Evolutionary conservation across 2,888 invertebrate genomes (phyloP).

Genomic region (Listrodromus nycthemerus): DNA sequence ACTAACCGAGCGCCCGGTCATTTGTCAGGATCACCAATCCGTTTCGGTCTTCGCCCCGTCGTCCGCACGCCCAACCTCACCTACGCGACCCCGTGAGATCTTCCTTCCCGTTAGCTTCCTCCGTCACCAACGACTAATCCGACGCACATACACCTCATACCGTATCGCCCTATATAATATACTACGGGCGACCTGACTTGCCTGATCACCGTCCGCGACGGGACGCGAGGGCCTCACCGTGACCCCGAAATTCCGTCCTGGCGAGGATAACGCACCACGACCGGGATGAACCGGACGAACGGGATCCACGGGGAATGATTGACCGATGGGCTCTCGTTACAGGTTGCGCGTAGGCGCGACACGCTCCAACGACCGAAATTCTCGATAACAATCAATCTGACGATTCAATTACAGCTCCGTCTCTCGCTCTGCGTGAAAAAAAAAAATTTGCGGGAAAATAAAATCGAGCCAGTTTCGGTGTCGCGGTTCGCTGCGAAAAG

Average conservation of each 20-base stretch:
- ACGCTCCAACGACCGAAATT: conserved; percentile 33
- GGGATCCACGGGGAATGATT: conserved; percentile 60
- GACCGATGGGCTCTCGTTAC: conserved; percentile 62
- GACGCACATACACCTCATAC: conserved; percentile 10
- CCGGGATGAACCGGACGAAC: conserved; percentile 22
- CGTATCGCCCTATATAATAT: conserved; percentile 26
- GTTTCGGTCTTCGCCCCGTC: conserved; percentile 62
- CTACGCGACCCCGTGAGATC: conserved; percentile 57
- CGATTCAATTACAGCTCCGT: conserved; percentile 58
- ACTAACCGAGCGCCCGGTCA: conserved; percentile 80
- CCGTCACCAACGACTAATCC: conserved; percentile 54
- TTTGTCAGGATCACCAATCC: conserved; percentile 81
- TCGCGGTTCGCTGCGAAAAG: conserved; percentile 2
- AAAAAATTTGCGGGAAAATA: neutral
- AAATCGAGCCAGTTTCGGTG: conserved; percentile 10
- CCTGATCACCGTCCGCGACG: conserved; percentile 5
- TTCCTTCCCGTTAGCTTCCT: conserved; percentile 67
- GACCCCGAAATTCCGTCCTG: conserved; percentile 53
- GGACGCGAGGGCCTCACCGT: conserved; percentile 15
- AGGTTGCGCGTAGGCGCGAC: conserved; percentile 36
- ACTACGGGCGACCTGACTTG: conserved; percentile 42
- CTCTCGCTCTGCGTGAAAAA: conserved; percentile 17
- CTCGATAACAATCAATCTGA: conserved; percentile 57
- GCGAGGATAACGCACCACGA: neutral
- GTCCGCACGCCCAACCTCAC: conserved; percentile 49